Percentiles rank a stretch among this genome's conserved stretches.
phyloP scores from a whole-genome alignment of 2,113 vertebrate genomes.

The Atrichornis clamosus region DNA sequence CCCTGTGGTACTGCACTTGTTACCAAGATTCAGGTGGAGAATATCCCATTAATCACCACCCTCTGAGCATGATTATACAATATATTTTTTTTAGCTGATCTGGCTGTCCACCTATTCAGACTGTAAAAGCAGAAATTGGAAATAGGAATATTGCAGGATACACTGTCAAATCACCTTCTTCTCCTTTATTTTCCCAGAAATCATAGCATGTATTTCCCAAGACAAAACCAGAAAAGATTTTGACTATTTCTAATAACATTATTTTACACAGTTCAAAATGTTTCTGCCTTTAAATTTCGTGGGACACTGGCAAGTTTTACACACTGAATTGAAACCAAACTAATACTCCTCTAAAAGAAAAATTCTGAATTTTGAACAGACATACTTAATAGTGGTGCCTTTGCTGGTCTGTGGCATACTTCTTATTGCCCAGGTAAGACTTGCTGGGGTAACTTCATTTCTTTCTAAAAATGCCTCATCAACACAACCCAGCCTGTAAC shows the following conservation, averaged over 20 bases:
- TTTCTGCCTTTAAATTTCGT: not conserved
- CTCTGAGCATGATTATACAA: not conserved
- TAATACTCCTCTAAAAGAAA: not conserved
- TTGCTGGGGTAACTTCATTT: not conserved
- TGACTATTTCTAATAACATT: not conserved
- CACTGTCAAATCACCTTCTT: not conserved
- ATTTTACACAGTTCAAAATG: not conserved
- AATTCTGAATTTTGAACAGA: not conserved
- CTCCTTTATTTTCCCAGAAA: not conserved
- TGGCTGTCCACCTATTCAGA: not conserved
- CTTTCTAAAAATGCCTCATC: not conserved
- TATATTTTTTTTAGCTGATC: fast-evolving
- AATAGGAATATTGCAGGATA: not conserved
- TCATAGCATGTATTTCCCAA: not conserved
- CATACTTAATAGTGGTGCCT: not conserved
- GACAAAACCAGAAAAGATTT: not conserved
- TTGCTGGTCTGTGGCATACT: not conserved
- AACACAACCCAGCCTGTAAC: not conserved
- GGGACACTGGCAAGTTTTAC: not conserved
- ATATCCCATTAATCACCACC: not conserved
- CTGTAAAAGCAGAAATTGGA: not conserved
- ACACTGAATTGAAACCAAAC: not conserved
- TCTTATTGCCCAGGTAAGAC: not conserved
- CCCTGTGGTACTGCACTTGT: not conserved
- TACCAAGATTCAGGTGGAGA: not conserved